These are phyloP conservation scores for Ptychobarbus kaznakovi DNA, from an alignment of 2,797 vertebrate genomes.

Conservation along the genomic window DNA sequence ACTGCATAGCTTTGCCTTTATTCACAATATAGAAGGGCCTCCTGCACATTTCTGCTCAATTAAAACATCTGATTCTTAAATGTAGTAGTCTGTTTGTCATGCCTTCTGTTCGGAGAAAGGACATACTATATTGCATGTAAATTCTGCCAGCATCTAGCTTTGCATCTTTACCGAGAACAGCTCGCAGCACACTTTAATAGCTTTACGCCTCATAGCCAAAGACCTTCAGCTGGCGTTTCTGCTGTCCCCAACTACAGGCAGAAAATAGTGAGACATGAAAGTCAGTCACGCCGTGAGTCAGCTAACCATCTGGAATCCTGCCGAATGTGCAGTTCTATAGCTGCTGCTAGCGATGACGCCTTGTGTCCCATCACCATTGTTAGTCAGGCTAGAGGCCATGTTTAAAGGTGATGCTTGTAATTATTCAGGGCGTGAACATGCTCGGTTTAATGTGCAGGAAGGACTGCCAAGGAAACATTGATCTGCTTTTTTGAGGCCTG, in stretches of 20 bases:
- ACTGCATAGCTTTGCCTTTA: too few species aligned
- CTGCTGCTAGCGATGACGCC: slow-evolving; percentile 52
- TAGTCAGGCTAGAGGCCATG: not conserved
- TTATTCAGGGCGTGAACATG: not conserved
- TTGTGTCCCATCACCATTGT: not conserved
- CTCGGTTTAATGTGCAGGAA: not conserved
- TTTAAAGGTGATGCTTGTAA: slow-evolving; percentile 2
- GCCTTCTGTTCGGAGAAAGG: not conserved
- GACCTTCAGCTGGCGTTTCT: slow-evolving; percentile 40
- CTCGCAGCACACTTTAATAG: slow-evolving; percentile 41
- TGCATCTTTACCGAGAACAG: slow-evolving; percentile 8
- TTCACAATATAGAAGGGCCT: not conserved
- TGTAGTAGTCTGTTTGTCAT: not conserved
- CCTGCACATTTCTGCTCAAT: not conserved
- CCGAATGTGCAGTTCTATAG: slow-evolving; percentile 68
- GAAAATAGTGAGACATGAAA: slow-evolving; percentile 46
- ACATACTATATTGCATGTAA: not conserved
- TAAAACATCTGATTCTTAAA: not conserved
- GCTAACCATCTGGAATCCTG: slow-evolving; percentile 73
- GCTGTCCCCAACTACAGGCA: slow-evolving; percentile 55
- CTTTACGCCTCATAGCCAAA: slow-evolving; percentile 23
- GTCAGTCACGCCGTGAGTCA: slow-evolving; percentile 63
- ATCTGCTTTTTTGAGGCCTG: not conserved
- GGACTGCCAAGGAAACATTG: not conserved
- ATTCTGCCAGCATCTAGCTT: slow-evolving; percentile 1